These are phyloP conservation scores for Hirtodrosophila histrioides DNA, from an alignment of 2,888 invertebrate species.

Conservation along the genomic window DNA sequence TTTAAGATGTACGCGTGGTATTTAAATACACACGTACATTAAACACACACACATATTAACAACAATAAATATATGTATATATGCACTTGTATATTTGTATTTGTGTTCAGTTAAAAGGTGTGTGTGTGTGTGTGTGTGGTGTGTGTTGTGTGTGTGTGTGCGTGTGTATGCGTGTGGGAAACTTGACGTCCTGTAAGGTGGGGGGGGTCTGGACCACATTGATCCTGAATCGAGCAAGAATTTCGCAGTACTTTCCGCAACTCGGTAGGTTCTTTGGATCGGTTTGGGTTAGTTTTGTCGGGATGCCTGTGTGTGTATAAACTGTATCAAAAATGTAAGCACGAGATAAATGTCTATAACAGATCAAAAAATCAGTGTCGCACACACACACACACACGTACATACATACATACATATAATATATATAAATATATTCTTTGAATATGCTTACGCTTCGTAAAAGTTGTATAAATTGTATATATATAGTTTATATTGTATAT, in stretches of 20 bases:
- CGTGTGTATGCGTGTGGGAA: conserved; percentile 2
- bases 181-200: conserved; percentile 17
- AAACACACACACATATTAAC: conserved; percentile 70
- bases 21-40: conserved; percentile 31
- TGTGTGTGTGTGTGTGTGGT: conserved; percentile 18
- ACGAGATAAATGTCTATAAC: conserved; percentile 43
- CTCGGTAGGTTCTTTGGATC: not conserved
- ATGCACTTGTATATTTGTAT: conserved; percentile 20
- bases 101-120: conserved; percentile 11
- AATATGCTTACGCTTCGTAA: conserved; percentile 67
- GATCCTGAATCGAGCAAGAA: not conserved
- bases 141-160: conserved; percentile 12
- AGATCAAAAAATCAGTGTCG: conserved; percentile 54
- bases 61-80: conserved; percentile 62
- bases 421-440: conserved; percentile 64
- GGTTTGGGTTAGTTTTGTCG: conserved; percentile 4
- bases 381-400: conserved; percentile 15
- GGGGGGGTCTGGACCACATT: conserved; percentile 10
- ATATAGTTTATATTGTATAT: conserved; percentile 18
- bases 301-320: conserved; percentile 30
- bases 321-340: conserved; percentile 65
- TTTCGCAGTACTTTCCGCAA: not conserved
- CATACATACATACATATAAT: conserved; percentile 21
- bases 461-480: conserved; percentile 74
- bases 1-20: conserved; percentile 36